Percentiles rank a stretch among this genome's conserved stretches.
These are phyloP conservation scores for Agelas oroides DNA, from an alignment of 37 sponge, comb jelly and placozoan species.

Conservation along the genomic window DNA sequence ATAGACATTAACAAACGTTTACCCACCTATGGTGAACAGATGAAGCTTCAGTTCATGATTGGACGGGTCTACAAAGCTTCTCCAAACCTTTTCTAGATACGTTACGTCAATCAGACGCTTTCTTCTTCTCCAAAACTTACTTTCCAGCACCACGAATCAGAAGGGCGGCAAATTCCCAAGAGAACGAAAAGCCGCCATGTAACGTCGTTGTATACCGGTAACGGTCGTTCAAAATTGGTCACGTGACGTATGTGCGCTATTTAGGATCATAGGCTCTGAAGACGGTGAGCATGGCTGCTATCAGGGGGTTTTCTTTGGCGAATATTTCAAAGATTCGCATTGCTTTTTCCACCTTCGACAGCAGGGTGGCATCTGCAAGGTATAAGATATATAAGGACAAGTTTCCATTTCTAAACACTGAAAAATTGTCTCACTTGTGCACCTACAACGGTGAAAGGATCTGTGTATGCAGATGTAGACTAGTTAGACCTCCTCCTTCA, in stretches of 20 bases:
- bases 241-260: constrained; percentile 29
- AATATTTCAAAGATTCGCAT: constrained; percentile 63
- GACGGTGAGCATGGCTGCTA: constrained; percentile 59
- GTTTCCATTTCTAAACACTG: too few relatives aligned
- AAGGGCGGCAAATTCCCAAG: too few relatives aligned
- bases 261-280: neutral
- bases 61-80: neutral
- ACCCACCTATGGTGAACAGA: too few relatives aligned
- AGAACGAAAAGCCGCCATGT: constrained; percentile 43
- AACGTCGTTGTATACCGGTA: too few relatives aligned
- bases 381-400: neutral
- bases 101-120: too few relatives aligned
- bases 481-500: too few relatives aligned
- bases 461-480: too few relatives aligned
- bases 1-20: too few relatives aligned
- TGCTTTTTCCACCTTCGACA: constrained; percentile 69
- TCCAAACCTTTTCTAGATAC: neutral
- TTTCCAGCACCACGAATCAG: too few relatives aligned
- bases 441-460: too few relatives aligned
- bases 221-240: constrained; percentile 4
- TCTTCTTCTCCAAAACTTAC: neutral
- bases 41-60: neutral
- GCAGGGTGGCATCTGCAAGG: constrained; percentile 65
- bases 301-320: constrained; percentile 71
- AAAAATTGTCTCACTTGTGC: too few relatives aligned